Evolutionary conservation across 2,113 vertebrate species (phyloP).

Genomic region (Bostrychus sinensis): DNA sequence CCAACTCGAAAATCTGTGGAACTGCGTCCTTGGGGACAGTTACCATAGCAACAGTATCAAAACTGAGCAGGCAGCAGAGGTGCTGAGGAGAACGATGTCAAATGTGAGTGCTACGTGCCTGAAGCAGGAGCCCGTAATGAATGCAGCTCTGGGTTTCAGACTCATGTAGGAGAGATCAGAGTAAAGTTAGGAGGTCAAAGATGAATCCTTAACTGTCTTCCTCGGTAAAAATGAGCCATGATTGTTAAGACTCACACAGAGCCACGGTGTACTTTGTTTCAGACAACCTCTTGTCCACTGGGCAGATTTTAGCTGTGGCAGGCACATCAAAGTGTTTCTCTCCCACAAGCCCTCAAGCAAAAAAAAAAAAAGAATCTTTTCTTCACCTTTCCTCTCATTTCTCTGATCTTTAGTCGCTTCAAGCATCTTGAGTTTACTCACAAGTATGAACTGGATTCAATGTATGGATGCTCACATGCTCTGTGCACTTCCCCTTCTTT

Average conservation of each 20-base stretch:
- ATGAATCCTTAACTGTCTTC: constrained; percentile 25
- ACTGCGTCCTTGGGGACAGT: constrained; percentile 65
- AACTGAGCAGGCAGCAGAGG: constrained; percentile 55
- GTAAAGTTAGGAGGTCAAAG: constrained; percentile 32
- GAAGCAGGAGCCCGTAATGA: constrained; percentile 38
- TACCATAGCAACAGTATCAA: constrained; percentile 75
- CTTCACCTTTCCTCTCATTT: constrained; percentile 25
- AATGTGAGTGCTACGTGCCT: constrained; percentile 42
- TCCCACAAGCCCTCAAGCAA: constrained; percentile 54
- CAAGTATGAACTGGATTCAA: constrained; percentile 26
- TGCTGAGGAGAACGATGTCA: constrained; percentile 44
- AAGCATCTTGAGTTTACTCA: constrained; percentile 9
- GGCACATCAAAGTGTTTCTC: constrained; percentile 63
- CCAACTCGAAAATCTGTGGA: constrained; percentile 44
- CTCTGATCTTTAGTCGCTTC: constrained; percentile 40
- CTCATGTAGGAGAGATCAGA: constrained; percentile 38
- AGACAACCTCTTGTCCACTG: constrained; percentile 39
- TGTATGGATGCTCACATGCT: constrained; percentile 11
- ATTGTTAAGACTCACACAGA: constrained; percentile 14
- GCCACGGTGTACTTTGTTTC: constrained; percentile 32
- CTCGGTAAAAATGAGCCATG: constrained; percentile 6
- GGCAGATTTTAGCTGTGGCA: constrained; percentile 51
- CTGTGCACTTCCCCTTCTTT: constrained; percentile 15
- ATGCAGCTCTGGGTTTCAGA: constrained; percentile 46
- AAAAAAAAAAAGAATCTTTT: constrained; percentile 30